Evolutionary conservation across 2,113 vertebrate genomes (phyloP).

Genomic region (Sebastes schlegelii): DNA sequence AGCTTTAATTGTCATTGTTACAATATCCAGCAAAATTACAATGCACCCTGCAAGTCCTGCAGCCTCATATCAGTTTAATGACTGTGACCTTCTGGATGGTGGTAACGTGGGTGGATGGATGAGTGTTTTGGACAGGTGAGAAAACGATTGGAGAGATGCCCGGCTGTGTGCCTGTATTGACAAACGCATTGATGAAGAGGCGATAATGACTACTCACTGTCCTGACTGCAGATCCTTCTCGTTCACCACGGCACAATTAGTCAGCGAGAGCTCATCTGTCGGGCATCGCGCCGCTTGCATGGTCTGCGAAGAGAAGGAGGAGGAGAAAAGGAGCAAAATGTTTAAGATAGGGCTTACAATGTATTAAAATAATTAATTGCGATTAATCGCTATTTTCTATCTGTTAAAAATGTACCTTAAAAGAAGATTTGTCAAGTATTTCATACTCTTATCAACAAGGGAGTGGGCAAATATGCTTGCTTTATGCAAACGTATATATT

Average conservation of each 20-base stretch:
- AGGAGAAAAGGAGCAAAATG: background rate
- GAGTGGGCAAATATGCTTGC: too few species aligned
- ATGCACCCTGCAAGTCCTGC: background rate
- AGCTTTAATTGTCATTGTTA: background rate
- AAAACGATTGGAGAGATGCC: background rate
- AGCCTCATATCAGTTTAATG: background rate
- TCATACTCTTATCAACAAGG: too few species aligned
- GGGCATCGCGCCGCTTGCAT: slow-evolving; percentile 98
- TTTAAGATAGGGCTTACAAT: background rate
- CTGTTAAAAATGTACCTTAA: too few species aligned
- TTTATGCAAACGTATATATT: too few species aligned
- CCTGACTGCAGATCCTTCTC: slow-evolving; percentile 97
- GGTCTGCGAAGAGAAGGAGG: slow-evolving; percentile 71
- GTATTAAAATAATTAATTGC: too few species aligned
- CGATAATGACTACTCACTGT: slow-evolving; percentile 88
- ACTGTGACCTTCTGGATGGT: background rate
- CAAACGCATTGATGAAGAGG: background rate
- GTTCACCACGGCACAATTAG: slow-evolving; percentile 96
- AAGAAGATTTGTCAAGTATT: too few species aligned
- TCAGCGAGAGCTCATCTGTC: slow-evolving; percentile 96
- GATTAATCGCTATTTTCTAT: too few species aligned
- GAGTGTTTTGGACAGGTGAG: background rate
- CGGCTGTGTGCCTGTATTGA: background rate
- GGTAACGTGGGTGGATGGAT: slow-evolving; percentile 2
- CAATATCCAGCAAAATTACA: background rate